Evolutionary conservation across 1,140 invertebrate species (phyloP).

Genomic region (Apis dorsata): DNA sequence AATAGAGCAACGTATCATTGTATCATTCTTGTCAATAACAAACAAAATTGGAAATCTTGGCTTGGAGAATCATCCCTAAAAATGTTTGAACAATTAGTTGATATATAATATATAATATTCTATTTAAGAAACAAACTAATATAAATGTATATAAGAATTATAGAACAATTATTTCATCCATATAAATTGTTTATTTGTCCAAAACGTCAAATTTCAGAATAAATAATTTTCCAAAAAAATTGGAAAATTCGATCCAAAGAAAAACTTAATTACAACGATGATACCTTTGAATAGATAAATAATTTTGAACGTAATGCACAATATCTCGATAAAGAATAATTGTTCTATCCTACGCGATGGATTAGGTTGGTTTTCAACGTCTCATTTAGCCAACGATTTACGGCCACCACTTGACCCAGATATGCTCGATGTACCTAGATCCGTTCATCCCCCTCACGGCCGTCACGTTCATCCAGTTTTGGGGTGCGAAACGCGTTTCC

Average conservation of each 20-base stretch:
- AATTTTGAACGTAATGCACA: neutral
- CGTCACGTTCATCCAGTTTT: conserved; percentile 39
- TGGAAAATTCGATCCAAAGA: neutral
- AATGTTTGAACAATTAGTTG: no score
- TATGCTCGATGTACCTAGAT: conserved; percentile 60
- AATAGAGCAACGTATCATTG: no score
- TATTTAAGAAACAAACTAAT: no score
- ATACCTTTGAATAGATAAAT: neutral
- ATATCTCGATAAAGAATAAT: conserved; percentile 43
- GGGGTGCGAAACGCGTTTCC: conserved; percentile 58
- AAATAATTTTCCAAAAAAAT: neutral
- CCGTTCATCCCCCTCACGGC: conserved; percentile 37
- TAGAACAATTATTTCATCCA: no score
- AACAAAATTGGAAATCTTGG: no score
- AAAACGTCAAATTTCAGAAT: no score
- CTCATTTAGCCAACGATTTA: conserved; percentile 70
- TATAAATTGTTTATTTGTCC: no score
- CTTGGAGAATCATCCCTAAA: no score
- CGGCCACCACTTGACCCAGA: conserved; percentile 66
- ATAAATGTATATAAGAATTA: no score
- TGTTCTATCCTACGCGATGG: conserved; percentile 53
- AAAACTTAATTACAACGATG: neutral
- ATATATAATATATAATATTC: no score
- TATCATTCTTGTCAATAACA: no score
- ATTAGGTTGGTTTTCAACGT: conserved; percentile 69